Conservation (phyloP, 2,888 invertebrate species). For the Petrolisthes manimaculis region DNA sequence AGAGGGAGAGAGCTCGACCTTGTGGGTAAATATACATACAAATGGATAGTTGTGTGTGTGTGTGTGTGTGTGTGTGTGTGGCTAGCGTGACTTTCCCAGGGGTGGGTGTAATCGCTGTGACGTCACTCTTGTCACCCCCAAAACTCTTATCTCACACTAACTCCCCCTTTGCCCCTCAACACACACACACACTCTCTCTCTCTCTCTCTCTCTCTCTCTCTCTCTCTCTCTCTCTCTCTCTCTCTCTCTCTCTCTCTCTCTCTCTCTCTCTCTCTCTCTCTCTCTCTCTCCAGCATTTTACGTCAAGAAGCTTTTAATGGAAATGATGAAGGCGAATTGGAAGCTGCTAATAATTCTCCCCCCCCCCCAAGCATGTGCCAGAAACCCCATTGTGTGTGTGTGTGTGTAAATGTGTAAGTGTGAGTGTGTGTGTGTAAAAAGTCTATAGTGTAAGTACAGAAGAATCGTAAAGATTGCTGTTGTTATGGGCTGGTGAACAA, state of each 20-base stretch:
- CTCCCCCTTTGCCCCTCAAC: neutral
- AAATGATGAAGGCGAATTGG: too few species aligned
- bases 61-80: neutral
- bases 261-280: neutral
- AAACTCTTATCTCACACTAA: too few species aligned
- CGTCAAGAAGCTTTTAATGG: too few species aligned
- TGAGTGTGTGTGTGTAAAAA: too few species aligned
- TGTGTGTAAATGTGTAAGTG: neutral
- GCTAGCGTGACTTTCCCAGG: neutral
- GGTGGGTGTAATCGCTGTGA: neutral
- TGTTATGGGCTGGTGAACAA: too few species aligned
- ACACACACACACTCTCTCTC: constrained; percentile 21
- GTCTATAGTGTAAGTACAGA: too few species aligned
- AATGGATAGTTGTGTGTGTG: neutral
- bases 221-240: constrained; percentile 4
- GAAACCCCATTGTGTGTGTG: neutral
- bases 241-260: neutral
- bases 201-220: neutral
- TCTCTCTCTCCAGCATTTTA: neutral
- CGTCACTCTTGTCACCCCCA: neutral
- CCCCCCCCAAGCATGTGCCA: too few species aligned
- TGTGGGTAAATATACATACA: too few species aligned
- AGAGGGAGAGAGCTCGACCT: too few species aligned
- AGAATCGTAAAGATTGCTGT: too few species aligned
- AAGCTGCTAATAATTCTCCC: too few species aligned